Evolutionary conservation across 2,113 vertebrate genomes (phyloP), one percentile per base, ranked within the genome.

Genomic region (Chionomys nivalis): DNA sequence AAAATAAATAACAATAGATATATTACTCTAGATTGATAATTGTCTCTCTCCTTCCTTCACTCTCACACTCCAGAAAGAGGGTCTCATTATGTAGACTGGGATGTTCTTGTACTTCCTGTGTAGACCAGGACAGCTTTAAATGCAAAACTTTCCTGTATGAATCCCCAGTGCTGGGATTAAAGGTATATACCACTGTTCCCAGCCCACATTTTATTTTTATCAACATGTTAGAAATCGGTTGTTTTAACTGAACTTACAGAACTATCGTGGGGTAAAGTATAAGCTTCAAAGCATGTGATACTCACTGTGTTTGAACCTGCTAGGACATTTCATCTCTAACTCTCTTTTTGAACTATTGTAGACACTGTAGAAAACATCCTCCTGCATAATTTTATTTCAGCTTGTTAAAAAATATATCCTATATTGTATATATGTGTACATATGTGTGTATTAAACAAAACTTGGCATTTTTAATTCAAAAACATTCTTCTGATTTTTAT

Each of bases 231-330:
- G 58, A 96, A 73, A 72, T 65, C 52, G 85, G 4, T 92, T 89
- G 49, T 44, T 91, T 72, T 77, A 81, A 88, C 58, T 87, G 52
- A 91, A 90, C 87, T 93, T 52, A 66, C n/a, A 91, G 47, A 90
- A 88, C 36, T 28, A 90, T 58, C 23, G 28, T 79, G 2, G 42
- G 17, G 26, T 21, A 33, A 72, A 87, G 63, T 77, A 5, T 58
- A 75, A n/a, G 9, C 49, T 94, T 87, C 23, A 79, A 63, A 88
- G 19, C 42, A 5, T 9, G 23, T 11, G 16, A 88, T 33, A 79
- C 24, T 78, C 63, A 63, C 19, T 78, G 24, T 49, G 39, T 90
- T 19, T 49, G 83, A 78, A 49, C 1, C 63, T 92, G 52, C 68
- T 83, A 83, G 52, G 36, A 36, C 68, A 58, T 55, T 88, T 16